Base-by-base conservation (phyloP, 2,113 vertebrate genomes). In the Donacobius atricapilla region DNA sequence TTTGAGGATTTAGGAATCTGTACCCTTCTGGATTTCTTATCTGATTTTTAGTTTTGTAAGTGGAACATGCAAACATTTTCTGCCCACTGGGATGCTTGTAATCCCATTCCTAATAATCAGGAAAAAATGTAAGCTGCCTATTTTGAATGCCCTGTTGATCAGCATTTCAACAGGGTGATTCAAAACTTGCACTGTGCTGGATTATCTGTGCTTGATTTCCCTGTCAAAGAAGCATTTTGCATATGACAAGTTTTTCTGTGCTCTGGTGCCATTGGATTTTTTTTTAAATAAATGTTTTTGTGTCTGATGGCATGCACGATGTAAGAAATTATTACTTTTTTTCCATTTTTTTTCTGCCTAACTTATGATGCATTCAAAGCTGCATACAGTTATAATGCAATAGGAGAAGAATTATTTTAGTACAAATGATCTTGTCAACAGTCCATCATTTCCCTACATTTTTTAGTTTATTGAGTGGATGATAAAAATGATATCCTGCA, bases 41-140 rank as follows among this genome's bases (percentile, higher is more conserved):
- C 89, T 96, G 91, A 90, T 94, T 88, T 89, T 94, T 86, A 63
- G 42, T 31, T 91, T 87, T 31, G 1, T 53, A 70, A 95, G 24
- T 65, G 63, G 71, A 94, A 86, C 39, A 56, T 37, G 8, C 35
- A 87, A 66, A 66, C 75, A 44, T 82, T 77, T 96, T 90, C 58
- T 63, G 16, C 85, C 75, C 39, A 57, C 42, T 77, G 78, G 51
- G 89, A 40, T 65, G 20, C 58, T 77, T 93, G 87, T 96, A 95
- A 96, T 93, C 71, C 58, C 39, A 58, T 81, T 92, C 66, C 58
- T 86, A 94, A 80, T 83, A 93, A 83, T 60, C 44, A 56, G 66
- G 54, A 76, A 53, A 76, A 72, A 83, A 44, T 17, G 54, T 93
- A 88, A 93, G 54, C 66, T 27, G 47, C 56, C 71, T 83, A 3